These are phyloP conservation scores for Acanthurus lineatus DNA, from an alignment of 2,797 vertebrate species.

Conservation along the genomic window DNA sequence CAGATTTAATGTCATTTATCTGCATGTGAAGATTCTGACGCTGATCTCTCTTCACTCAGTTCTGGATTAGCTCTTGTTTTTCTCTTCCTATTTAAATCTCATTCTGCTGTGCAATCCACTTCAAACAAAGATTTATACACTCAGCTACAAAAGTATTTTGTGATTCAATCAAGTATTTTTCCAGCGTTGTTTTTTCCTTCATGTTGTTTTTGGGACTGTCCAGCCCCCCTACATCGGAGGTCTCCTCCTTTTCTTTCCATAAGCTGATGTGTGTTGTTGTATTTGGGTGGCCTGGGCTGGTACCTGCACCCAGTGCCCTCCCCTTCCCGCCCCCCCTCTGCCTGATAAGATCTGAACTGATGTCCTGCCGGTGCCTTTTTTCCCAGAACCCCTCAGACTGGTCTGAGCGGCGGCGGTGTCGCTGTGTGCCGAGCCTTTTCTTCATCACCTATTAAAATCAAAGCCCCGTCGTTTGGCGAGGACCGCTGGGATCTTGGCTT, in stretches of 20 bases:
- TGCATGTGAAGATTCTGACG: conserved; percentile 42
- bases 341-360: conserved; percentile 80
- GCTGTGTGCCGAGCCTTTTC: conserved; percentile 65
- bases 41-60: conserved; percentile 19
- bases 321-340: background rate
- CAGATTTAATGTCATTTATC: conserved; percentile 61
- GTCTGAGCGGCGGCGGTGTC: conserved; percentile 45
- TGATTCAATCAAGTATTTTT: conserved; percentile 28
- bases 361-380: conserved; percentile 76
- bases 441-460: conserved; percentile 87
- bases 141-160: conserved; percentile 24
- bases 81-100: conserved; percentile 46
- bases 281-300: conserved; percentile 80
- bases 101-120: conserved; percentile 63
- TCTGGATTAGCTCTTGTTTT: conserved; percentile 70
- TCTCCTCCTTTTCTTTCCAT: conserved; percentile 61
- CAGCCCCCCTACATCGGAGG: background rate
- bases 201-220: background rate
- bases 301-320: conserved; percentile 75
- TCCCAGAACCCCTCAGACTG: conserved; percentile 71
- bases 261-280: conserved; percentile 72
- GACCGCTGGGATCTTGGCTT: conserved; percentile 78
- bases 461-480: conserved; percentile 57
- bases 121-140: conserved; percentile 14
- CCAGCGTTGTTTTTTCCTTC: background rate